Evolutionary conservation across 53 echinoderm and acorn worm genomes (phyloP).

Genomic region (Mesocentrotus franciscanus): DNA sequence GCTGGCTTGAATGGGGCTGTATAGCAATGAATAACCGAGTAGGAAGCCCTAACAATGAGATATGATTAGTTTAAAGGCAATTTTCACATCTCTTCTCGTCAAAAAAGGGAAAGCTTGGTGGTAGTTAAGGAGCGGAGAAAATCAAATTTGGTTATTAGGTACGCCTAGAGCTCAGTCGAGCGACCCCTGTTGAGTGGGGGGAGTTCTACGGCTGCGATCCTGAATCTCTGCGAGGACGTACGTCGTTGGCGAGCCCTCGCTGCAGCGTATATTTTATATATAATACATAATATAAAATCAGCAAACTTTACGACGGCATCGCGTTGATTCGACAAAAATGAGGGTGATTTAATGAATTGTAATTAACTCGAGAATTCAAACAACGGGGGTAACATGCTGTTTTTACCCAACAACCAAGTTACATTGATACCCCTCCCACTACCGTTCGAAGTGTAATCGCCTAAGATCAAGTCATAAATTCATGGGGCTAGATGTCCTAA

Average conservation of each 20-base stretch:
- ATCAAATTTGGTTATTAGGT: constrained; percentile 61
- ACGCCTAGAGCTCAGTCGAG: not conserved
- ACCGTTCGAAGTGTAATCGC: not conserved
- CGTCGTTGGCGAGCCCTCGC: not conserved
- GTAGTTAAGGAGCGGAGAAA: constrained; percentile 27
- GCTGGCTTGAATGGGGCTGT: constrained; percentile 16
- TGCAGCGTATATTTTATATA: not conserved
- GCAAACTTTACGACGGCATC: not conserved
- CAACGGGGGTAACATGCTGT: constrained; percentile 50
- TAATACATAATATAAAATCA: not conserved
- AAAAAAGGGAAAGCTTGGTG: not conserved
- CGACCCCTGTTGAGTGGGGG: constrained; percentile 21
- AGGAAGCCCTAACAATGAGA: constrained; percentile 34
- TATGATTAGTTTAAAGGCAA: constrained; percentile 65
- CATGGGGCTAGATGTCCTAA: not conserved
- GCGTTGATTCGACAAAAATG: constrained; percentile 9
- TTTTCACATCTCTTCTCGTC: constrained; percentile 50
- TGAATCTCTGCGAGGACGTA: not conserved
- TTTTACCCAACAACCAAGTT: constrained; percentile 28
- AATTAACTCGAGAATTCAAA: constrained; percentile 34
- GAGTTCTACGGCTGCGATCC: not conserved
- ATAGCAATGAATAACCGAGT: constrained; percentile 45
- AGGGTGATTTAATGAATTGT: constrained; percentile 53
- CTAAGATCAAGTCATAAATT: constrained; percentile 10
- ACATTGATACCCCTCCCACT: constrained; percentile 49